These are phyloP conservation scores for Tauraco hartlaubi DNA, from an alignment of 2,797 vertebrate species.

Conservation along the genomic window DNA sequence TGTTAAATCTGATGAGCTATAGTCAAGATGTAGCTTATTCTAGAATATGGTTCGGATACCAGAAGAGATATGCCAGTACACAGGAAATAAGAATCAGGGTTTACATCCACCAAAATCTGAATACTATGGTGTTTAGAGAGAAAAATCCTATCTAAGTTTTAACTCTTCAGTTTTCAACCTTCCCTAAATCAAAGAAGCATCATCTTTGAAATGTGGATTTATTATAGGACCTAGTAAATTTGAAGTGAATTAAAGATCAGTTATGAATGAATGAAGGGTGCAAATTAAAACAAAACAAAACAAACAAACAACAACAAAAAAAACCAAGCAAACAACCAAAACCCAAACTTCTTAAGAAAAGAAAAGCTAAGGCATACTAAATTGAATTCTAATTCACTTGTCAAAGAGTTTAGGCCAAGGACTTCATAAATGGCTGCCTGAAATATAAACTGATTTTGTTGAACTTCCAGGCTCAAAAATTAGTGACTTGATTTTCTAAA, in stretches of 20 bases:
- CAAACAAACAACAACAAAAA: too few relatives aligned
- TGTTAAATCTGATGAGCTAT: neutral
- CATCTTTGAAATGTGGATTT: neutral
- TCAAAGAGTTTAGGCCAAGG: neutral
- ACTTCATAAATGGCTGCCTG: neutral
- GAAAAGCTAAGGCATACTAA: neutral
- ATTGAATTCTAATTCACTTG: neutral
- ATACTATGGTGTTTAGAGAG: neutral
- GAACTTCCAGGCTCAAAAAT: neutral
- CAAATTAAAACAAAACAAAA: neutral
- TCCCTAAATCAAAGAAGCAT: neutral
- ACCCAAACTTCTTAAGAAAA: neutral
- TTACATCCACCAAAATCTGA: neutral
- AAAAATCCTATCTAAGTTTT: neutral
- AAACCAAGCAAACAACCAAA: too few relatives aligned
- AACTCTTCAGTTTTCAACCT: neutral
- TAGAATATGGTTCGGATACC: neutral
- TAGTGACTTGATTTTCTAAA: neutral
- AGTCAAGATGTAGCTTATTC: neutral
- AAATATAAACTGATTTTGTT: neutral
- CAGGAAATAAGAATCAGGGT: neutral
- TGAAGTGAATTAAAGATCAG: neutral
- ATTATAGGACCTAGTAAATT: neutral
- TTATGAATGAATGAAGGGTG: neutral
- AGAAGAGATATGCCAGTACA: neutral